Evolutionary conservation across 2,888 invertebrate species (phyloP).

Genomic region (Lomographa bimaculata): DNA sequence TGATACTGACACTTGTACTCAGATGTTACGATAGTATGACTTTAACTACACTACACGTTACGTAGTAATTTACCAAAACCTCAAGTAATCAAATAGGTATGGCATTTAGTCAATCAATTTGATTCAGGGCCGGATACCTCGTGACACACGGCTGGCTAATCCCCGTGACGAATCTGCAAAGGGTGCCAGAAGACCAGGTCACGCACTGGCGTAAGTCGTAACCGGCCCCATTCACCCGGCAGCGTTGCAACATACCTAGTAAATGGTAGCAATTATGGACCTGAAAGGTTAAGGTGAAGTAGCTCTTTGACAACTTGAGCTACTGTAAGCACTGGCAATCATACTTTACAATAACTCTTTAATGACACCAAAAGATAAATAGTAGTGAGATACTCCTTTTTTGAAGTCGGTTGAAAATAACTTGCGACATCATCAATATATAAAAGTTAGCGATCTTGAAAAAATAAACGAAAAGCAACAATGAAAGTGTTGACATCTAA

Average conservation of each 20-base stretch:
- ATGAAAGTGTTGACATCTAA: too few species aligned
- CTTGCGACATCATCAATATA: too few species aligned
- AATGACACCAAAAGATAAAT: too few species aligned
- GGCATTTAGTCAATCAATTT: conserved; percentile 12
- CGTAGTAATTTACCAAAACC: background rate
- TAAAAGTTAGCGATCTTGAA: too few species aligned
- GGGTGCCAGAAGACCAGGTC: conserved; percentile 48
- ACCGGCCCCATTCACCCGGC: conserved; percentile 46
- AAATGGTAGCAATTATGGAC: conserved; percentile 26
- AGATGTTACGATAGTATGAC: too few species aligned
- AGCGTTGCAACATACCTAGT: conserved; percentile 38
- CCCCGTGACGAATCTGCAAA: conserved; percentile 56
- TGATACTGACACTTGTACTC: too few species aligned
- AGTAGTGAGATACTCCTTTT: too few species aligned
- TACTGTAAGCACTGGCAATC: too few species aligned
- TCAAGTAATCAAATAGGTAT: background rate
- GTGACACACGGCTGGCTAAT: conserved; percentile 45
- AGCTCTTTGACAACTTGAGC: conserved; percentile 4
- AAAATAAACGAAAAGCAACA: too few species aligned
- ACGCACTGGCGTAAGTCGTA: conserved; percentile 48
- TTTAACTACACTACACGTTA: too few species aligned
- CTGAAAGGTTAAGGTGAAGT: conserved; percentile 20
- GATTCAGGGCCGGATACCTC: conserved; percentile 30
- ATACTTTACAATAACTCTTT: too few species aligned
- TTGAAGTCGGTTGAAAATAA: too few species aligned